A percentile compares a stretch with the other conserved stretches of the same genome.
Evolutionary conservation across 2,797 vertebrate species (phyloP).

Genomic region (Liparis tanakae): DNA sequence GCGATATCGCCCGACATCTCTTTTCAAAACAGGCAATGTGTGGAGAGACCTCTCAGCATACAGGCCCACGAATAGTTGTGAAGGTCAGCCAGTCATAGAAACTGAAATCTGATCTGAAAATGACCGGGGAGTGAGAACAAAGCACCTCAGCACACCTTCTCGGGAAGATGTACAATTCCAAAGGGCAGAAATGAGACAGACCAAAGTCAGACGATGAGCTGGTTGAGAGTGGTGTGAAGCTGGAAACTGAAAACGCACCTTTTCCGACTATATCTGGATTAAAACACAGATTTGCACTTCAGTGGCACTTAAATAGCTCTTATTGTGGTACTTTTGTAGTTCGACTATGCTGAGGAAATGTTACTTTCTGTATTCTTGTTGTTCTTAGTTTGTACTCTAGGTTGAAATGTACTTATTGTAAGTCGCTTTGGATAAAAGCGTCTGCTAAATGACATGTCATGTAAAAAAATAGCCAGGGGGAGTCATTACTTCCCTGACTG

Average conservation of each 20-base stretch:
- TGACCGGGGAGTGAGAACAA: conserved; percentile 54
- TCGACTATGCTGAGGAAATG: too few species aligned
- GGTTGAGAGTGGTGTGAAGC: conserved; percentile 19
- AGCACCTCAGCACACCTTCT: conserved; percentile 48
- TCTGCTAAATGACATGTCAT: too few species aligned
- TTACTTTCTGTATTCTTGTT: too few species aligned
- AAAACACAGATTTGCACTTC: too few species aligned
- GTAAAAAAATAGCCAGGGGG: conserved; percentile 8
- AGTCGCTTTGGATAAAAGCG: too few species aligned
- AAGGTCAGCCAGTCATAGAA: conserved; percentile 59
- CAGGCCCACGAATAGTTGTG: conserved; percentile 47
- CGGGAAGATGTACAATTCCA: conserved; percentile 26
- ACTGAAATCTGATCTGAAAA: conserved; percentile 67
- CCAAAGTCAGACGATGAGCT: background rate
- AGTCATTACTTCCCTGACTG: conserved; percentile 37
- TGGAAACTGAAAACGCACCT: too few species aligned
- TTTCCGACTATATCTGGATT: too few species aligned
- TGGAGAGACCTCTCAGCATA: conserved; percentile 21
- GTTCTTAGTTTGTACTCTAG: too few species aligned
- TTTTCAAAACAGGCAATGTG: conserved; percentile 31
- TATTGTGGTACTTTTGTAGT: too few species aligned
- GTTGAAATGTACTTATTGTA: too few species aligned
- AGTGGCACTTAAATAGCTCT: too few species aligned
- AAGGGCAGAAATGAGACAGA: background rate
- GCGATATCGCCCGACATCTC: conserved; percentile 4